Conservation (phyloP, 2,113 vertebrate genomes). For the Malurus cyaneus region DNA sequence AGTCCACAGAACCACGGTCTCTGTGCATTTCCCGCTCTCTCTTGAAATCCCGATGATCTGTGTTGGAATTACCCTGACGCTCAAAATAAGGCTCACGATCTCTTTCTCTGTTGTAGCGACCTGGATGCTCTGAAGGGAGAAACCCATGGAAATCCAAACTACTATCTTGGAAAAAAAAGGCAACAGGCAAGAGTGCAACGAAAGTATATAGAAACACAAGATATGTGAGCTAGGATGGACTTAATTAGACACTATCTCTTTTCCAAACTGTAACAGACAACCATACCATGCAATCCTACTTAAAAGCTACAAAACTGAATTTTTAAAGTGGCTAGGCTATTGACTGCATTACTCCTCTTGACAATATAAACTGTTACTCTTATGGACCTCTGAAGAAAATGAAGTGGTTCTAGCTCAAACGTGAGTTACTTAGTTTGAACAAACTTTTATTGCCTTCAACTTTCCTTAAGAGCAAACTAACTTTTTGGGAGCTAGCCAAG, state of each 20-base stretch:
- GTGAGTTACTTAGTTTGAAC: neutral
- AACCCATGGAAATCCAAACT: neutral
- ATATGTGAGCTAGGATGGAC: neutral
- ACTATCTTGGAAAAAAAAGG: neutral
- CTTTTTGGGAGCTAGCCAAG: neutral
- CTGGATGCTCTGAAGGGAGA: constrained; percentile 78
- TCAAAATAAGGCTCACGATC: constrained; percentile 86
- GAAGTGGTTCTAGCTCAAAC: neutral
- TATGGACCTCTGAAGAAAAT: neutral
- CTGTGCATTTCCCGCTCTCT: constrained; percentile 82
- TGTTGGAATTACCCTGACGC: constrained; percentile 81
- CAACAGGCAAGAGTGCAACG: neutral
- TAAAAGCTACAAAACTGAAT: neutral
- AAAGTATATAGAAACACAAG: neutral
- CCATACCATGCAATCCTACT: neutral
- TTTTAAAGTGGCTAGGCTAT: neutral
- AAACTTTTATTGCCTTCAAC: neutral
- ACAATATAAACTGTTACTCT: neutral
- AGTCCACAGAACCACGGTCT: constrained; percentile 81
- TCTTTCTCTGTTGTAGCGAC: constrained; percentile 88
- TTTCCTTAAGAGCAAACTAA: neutral
- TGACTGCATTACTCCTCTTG: neutral
- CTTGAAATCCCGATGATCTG: constrained; percentile 90
- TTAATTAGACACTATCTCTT: neutral
- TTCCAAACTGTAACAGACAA: neutral